Conservation (phyloP, 2,888 invertebrate genomes). For the Prosapia bicincta region DNA sequence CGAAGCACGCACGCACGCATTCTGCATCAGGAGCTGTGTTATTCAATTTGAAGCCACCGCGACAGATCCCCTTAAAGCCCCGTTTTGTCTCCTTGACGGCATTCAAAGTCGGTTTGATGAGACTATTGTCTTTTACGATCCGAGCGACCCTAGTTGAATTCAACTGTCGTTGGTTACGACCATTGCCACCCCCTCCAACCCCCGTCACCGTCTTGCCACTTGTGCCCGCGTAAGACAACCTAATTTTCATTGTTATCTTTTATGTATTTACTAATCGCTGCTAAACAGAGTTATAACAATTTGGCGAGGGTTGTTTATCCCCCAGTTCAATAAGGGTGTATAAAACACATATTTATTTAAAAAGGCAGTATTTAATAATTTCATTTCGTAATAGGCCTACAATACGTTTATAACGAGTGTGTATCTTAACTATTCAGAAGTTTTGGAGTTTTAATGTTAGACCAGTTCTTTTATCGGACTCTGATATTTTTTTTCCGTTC, state of each 20-base stretch:
- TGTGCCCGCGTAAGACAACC: background rate
- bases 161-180: conserved; percentile 3
- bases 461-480: no score
- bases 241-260: background rate
- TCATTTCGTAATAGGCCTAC: no score
- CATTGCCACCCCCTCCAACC: background rate
- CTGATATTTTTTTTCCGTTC: no score
- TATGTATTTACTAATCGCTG: background rate
- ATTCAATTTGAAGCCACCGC: conserved; percentile 24
- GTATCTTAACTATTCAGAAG: no score
- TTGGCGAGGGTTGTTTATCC: no score
- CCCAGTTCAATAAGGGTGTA: no score
- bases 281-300: background rate
- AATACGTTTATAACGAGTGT: no score
- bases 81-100: conserved; percentile 27
- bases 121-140: conserved; percentile 25
- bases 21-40: conserved; percentile 7
- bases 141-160: conserved; percentile 9
- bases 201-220: background rate
- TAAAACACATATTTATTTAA: no score
- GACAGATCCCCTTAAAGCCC: conserved; percentile 24
- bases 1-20: no score
- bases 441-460: no score
- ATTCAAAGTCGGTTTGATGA: conserved; percentile 25
- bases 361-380: no score